Evolutionary conservation across 2,888 invertebrate species (phyloP), one percentile per base, ranked within the genome.

Genomic region (Caenorhabditis angaria): DNA sequence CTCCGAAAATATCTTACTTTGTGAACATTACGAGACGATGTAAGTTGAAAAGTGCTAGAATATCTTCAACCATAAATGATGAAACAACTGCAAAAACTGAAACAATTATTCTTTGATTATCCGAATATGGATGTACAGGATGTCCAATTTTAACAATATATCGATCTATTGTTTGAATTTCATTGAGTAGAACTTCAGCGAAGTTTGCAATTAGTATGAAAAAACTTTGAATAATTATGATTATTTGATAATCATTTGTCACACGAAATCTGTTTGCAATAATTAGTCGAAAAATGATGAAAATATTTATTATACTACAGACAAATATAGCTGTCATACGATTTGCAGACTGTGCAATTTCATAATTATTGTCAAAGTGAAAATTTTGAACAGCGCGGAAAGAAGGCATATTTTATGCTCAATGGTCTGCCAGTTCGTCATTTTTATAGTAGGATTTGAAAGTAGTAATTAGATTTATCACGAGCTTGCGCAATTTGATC

Each of bases 11-110:
- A 61, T 32, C 18, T 41, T 12, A 67, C 68, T 51, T 54, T 24
- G 35, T 58, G 2, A 69, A 64, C 27, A 69, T 35, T 12, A 64
- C 41, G 2, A 59, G 25, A 3, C 69, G 24, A 20, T 69, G 69
- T 20, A 69, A 32, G 20, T 69, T 69, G 56, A 69, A 69, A 0
- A 69, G 8, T 55, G 60, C 60, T 12, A 69, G 55, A 41, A 69
- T 24, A 53, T 69, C 69, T n/a, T 69, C 63, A 56, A 60, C 48
- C 24, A 59, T 60, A 2, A 50, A 64, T 1, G 60, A 35, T 1
- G 28, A 56, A 1, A 41, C 41, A 0, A 29, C 48, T 51, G 50
- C 50, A 0, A 28, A 14, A 0, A 56, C 48, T 0, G 51, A 56
- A 51, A 41, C 56, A 0, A 69, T 24, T 12, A 64, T 0, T 47